Evolutionary conservation across 2,797 vertebrate genomes (phyloP).

Genomic region (Anguilla megastoma): DNA sequence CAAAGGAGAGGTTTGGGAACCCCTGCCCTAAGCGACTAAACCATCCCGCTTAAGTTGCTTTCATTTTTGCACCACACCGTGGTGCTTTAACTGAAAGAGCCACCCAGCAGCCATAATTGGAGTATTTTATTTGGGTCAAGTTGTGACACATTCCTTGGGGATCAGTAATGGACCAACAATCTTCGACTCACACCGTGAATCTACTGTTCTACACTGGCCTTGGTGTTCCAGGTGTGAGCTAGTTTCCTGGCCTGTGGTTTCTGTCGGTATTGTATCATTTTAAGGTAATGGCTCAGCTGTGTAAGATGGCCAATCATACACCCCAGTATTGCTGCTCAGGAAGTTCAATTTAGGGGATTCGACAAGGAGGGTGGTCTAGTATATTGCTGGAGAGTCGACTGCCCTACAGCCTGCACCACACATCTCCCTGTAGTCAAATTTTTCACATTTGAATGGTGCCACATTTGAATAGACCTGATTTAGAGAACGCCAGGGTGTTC

Average conservation of each 20-base stretch:
- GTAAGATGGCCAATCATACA: neutral
- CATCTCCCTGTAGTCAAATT: neutral
- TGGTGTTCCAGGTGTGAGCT: neutral
- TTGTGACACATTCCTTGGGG: neutral
- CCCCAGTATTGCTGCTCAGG: neutral
- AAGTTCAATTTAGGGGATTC: neutral
- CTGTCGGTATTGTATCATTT: neutral
- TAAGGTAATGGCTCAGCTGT: neutral
- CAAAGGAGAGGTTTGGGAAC: too few relatives aligned
- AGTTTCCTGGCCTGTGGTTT: neutral
- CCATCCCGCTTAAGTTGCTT: too few relatives aligned
- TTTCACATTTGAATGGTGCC: too few relatives aligned
- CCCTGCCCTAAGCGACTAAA: too few relatives aligned
- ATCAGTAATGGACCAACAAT: neutral
- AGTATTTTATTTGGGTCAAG: neutral
- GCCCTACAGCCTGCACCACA: neutral
- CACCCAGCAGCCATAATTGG: neutral
- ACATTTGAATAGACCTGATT: neutral
- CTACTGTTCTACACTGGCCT: neutral
- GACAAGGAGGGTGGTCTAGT: neutral
- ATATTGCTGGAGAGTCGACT: neutral
- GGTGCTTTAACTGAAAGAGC: neutral
- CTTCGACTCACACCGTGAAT: neutral
- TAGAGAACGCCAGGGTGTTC: neutral
- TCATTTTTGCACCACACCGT: too few relatives aligned